Conservation (phyloP, 1,140 invertebrate species). For the Adelges cooleyi region DNA sequence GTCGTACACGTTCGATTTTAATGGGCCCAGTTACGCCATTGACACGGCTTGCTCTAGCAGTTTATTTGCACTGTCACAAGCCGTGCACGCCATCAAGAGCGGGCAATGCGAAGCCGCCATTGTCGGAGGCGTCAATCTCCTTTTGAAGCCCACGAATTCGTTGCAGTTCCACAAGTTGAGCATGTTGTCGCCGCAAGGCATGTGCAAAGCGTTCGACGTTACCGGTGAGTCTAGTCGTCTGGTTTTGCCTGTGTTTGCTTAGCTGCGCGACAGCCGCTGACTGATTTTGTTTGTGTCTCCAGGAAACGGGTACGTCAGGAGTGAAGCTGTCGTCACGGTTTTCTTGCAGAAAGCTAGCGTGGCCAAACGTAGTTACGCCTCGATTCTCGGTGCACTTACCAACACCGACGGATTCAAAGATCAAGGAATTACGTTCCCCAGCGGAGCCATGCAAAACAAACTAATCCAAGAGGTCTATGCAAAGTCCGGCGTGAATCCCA, state of each 20-base stretch:
- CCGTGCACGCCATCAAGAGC: conserved; percentile 62
- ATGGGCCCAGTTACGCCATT: conserved; percentile 77
- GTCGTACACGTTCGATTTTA: conserved; percentile 89
- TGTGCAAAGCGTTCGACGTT: conserved; percentile 87
- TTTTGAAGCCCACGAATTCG: conserved; percentile 75
- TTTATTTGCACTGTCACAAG: conserved; percentile 76
- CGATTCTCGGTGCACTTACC: conserved; percentile 68
- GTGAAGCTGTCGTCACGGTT: conserved; percentile 73
- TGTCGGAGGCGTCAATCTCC: conserved; percentile 66
- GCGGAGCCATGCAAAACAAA: conserved; percentile 70
- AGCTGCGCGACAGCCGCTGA: conserved; percentile 60
- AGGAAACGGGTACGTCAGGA: conserved; percentile 80
- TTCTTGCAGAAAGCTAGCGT: conserved; percentile 63
- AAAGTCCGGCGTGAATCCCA: conserved; percentile 68
- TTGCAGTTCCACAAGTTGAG: conserved; percentile 84
- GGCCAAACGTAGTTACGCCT: conserved; percentile 73
- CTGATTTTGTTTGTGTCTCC: conserved; percentile 18
- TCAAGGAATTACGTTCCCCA: conserved; percentile 83
- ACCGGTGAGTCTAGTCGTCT: conserved; percentile 45
- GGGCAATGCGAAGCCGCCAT: conserved; percentile 87
- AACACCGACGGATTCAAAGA: conserved; percentile 86
- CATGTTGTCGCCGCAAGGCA: conserved; percentile 77
- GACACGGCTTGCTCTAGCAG: conserved; percentile 95
- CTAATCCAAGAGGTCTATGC: conserved; percentile 76
- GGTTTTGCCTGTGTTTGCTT: not conserved